These are phyloP conservation scores for Gobiocypris rarus DNA, from an alignment of 2,113 vertebrate species.

Conservation along the genomic window DNA sequence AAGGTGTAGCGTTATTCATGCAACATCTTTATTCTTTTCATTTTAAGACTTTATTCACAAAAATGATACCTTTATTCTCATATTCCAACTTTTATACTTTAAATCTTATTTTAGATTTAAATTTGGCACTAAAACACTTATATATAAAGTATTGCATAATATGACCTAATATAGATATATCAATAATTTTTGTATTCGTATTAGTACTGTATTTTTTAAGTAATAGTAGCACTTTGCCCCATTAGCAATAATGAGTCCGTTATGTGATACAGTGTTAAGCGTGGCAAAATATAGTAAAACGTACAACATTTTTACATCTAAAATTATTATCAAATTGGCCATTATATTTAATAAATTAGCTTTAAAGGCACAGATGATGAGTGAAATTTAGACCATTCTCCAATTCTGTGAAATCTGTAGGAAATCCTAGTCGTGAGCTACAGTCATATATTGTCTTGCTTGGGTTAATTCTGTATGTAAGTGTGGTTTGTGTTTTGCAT, in stretches of 20 bases:
- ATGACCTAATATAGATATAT: not conserved
- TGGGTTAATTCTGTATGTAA: slow-evolving; percentile 22
- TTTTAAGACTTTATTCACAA: not conserved
- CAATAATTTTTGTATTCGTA: not conserved
- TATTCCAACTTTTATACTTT: not conserved
- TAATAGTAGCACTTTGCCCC: not conserved
- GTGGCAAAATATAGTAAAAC: not conserved
- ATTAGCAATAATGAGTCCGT: not conserved
- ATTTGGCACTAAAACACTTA: not conserved
- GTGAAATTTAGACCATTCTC: not conserved
- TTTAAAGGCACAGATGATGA: not conserved
- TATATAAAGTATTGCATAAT: not conserved
- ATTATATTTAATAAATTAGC: not conserved
- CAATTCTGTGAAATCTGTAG: not conserved
- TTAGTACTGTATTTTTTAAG: not conserved
- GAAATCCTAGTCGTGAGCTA: not conserved
- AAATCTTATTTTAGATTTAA: not conserved
- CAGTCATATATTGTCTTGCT: not conserved
- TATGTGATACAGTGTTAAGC: not conserved
- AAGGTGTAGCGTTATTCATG: not conserved
- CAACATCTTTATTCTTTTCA: not conserved
- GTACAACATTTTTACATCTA: not conserved
- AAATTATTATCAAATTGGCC: not conserved
- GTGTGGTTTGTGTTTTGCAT: slow-evolving; percentile 27
- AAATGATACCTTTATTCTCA: not conserved